These are phyloP conservation scores for Rhyacichthys aspro DNA, from an alignment of 2,797 vertebrate genomes.

Conservation along the genomic window DNA sequence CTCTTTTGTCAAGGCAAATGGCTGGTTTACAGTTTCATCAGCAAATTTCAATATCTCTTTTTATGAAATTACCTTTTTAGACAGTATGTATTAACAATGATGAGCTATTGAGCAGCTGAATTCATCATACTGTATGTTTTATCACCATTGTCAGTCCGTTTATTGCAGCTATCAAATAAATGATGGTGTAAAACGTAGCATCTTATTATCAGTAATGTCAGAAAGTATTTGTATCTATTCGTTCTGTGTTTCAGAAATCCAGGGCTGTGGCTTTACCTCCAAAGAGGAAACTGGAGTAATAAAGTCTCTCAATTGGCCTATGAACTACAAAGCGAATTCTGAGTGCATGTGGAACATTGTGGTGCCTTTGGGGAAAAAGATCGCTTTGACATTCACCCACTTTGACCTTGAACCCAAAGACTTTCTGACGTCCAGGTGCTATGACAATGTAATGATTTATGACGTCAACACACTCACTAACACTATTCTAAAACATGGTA, in stretches of 20 bases:
- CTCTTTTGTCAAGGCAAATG: no score
- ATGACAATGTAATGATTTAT: slow-evolving; percentile 72
- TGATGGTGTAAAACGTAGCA: neutral
- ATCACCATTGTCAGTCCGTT: neutral
- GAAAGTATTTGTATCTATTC: no score
- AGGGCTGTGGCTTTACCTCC: slow-evolving; percentile 77
- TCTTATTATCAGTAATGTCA: neutral
- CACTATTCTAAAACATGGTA: slow-evolving; percentile 58
- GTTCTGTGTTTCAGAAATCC: slow-evolving; percentile 72
- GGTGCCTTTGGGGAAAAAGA: slow-evolving; percentile 61
- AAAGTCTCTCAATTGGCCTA: slow-evolving; percentile 79
- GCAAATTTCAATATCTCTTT: neutral
- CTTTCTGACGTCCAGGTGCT: slow-evolving; percentile 62
- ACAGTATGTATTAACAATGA: neutral
- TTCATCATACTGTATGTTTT: neutral
- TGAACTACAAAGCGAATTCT: slow-evolving; percentile 75
- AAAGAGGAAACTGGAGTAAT: slow-evolving; percentile 73
- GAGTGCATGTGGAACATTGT: slow-evolving; percentile 80
- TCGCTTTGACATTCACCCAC: slow-evolving; percentile 79
- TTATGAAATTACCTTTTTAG: neutral
- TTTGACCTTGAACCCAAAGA: slow-evolving; percentile 77
- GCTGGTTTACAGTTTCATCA: neutral
- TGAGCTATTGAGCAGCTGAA: no score
- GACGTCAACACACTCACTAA: slow-evolving; percentile 54
- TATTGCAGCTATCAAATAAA: neutral